These are phyloP conservation scores for Ceyx margarethae DNA, from an alignment of 2,113 vertebrate genomes.

Conservation along the genomic window DNA sequence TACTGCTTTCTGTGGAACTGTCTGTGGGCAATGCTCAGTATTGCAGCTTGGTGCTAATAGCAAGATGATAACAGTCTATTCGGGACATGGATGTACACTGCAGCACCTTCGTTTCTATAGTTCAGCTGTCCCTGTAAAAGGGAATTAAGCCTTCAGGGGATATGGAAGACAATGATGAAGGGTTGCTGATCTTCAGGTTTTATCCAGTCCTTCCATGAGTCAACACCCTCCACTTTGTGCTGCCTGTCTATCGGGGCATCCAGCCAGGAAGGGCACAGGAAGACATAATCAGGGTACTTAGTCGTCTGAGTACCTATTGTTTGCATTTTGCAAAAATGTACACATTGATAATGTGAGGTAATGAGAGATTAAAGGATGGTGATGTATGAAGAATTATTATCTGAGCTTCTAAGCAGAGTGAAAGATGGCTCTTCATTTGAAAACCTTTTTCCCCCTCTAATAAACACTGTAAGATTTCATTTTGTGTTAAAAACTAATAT, in stretches of 20 bases:
- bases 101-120: neutral
- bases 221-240: neutral
- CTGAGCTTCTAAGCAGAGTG: neutral
- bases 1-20: neutral
- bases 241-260: neutral
- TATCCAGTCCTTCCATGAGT: neutral
- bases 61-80: neutral
- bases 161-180: neutral
- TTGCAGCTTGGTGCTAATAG: neutral
- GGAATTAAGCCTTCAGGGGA: neutral
- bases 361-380: neutral
- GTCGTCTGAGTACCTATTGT: conserved; percentile 32
- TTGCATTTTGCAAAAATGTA: conserved; percentile 19
- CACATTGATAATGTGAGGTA: conserved; percentile 46
- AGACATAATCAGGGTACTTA: neutral
- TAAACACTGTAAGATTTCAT: conserved; percentile 60
- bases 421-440: conserved; percentile 4
- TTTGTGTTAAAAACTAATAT: conserved; percentile 67
- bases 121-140: neutral
- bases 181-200: neutral
- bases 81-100: neutral
- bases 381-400: neutral
- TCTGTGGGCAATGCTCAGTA: neutral
- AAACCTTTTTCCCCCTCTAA: conserved; percentile 25
- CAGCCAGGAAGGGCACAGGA: neutral